Conservation (phyloP, 1,140 invertebrate genomes). For the Neotoxoptera formosana region DNA sequence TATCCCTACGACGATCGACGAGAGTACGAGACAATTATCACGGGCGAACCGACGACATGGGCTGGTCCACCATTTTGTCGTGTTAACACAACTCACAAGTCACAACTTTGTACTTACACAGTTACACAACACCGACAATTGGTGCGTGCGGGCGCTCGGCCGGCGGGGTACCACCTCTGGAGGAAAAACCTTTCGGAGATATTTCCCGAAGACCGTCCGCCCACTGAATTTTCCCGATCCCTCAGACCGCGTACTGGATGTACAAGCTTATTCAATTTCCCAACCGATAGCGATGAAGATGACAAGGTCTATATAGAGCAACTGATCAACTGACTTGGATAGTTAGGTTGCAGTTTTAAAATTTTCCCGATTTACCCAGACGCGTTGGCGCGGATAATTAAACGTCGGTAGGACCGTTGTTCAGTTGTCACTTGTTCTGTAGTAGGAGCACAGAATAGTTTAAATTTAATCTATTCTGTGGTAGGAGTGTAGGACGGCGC, state of each 20-base stretch:
- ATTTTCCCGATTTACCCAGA: too few species aligned
- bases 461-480: too few species aligned
- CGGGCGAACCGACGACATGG: slow-evolving; percentile 1
- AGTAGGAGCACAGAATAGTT: too few species aligned
- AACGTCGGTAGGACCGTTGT: background rate
- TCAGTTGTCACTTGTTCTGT: too few species aligned
- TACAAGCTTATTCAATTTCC: background rate
- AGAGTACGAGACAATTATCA: background rate
- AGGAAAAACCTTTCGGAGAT: background rate
- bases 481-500: too few species aligned
- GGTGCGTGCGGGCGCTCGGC: background rate
- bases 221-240: too few species aligned
- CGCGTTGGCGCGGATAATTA: background rate
- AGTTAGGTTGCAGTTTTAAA: background rate
- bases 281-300: too few species aligned
- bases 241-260: background rate
- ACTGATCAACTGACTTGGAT: background rate
- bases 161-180: background rate
- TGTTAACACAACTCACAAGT: slow-evolving; percentile 11
- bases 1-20: background rate
- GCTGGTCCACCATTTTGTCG: slow-evolving; percentile 45
- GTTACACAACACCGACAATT: background rate
- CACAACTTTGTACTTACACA: background rate
- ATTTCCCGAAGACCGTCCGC: background rate
- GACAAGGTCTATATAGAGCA: background rate